These are phyloP conservation scores for Amniataba percoides DNA, from an alignment of 2,797 vertebrate species.

Conservation along the genomic window DNA sequence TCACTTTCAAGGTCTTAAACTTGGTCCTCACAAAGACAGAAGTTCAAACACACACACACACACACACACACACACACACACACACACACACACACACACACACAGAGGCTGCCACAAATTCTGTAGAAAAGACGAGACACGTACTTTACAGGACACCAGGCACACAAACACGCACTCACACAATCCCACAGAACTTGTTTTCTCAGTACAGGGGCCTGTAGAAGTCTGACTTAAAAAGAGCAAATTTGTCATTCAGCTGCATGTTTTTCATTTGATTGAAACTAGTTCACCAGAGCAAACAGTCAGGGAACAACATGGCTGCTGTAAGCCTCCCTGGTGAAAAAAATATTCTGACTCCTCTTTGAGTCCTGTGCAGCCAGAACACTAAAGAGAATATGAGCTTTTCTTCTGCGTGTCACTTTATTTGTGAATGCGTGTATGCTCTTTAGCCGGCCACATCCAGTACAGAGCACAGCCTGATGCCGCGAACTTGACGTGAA, in stretches of 20 bases:
- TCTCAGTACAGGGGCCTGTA: slow-evolving; percentile 16
- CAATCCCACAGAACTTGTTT: slow-evolving; percentile 17
- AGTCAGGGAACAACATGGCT: slow-evolving; percentile 29
- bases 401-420: slow-evolving; percentile 35
- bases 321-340: slow-evolving; percentile 18
- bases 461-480: slow-evolving; percentile 35
- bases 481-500: slow-evolving; percentile 60
- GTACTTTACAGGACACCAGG: not conserved
- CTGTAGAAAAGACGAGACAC: not conserved
- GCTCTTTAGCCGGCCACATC: slow-evolving; percentile 39
- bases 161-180: slow-evolving; percentile 1
- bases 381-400: slow-evolving; percentile 49
- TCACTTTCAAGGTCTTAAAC: not conserved
- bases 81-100: not conserved
- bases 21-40: not conserved
- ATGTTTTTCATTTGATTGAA: slow-evolving; percentile 52
- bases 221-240: slow-evolving; percentile 27
- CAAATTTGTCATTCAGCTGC: slow-evolving; percentile 36
- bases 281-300: slow-evolving; percentile 49
- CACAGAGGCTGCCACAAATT: not conserved
- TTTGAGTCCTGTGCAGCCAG: slow-evolving; percentile 42
- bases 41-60: not conserved
- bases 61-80: not conserved
- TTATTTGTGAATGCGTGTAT: slow-evolving; percentile 16
- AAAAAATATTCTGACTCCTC: slow-evolving; percentile 7